Conservation (phyloP, 2,797 vertebrate genomes). For the Protonibea diacanthus region DNA sequence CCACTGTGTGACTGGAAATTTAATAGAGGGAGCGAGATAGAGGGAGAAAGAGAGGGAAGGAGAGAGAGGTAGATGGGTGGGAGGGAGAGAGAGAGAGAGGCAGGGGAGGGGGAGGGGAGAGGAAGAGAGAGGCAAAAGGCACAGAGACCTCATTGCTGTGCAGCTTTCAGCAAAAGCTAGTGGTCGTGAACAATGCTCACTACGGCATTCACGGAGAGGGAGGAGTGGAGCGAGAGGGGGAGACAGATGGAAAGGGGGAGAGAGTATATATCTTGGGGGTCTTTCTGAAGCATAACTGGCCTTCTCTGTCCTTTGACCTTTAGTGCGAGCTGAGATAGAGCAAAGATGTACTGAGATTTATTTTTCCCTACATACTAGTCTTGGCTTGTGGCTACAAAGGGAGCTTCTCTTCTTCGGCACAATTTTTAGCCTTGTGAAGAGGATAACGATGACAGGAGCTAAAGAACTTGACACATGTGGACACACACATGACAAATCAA, state of each 20-base stretch:
- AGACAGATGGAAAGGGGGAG: conserved; percentile 35
- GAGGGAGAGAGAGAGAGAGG: conserved; percentile 58
- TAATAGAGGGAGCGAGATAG: conserved; percentile 82
- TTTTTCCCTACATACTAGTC: conserved; percentile 57
- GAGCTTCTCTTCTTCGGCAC: conserved; percentile 7
- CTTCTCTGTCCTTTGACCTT: conserved; percentile 80
- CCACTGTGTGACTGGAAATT: conserved; percentile 91
- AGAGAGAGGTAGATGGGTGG: conserved; percentile 62
- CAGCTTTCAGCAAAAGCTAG: conserved; percentile 82
- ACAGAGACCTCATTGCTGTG: conserved; percentile 86
- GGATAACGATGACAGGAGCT: conserved; percentile 14
- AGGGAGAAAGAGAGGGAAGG: conserved; percentile 64
- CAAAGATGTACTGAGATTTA: conserved; percentile 61
- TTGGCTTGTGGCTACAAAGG: conserved; percentile 22
- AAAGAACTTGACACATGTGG: conserved; percentile 37
- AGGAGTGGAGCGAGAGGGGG: conserved; percentile 44
- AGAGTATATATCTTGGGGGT: conserved; percentile 69
- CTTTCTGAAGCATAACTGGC: conserved; percentile 77
- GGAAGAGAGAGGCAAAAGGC: conserved; percentile 82
- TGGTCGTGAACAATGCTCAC: conserved; percentile 83
- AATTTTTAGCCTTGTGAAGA: background rate
- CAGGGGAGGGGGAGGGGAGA: conserved; percentile 67
- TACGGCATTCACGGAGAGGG: conserved; percentile 77
- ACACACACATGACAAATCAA: conserved; percentile 52
- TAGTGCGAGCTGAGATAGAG: conserved; percentile 66